Conservation (phyloP, 1,140 invertebrate species). For the Trachelipus rathkii region DNA sequence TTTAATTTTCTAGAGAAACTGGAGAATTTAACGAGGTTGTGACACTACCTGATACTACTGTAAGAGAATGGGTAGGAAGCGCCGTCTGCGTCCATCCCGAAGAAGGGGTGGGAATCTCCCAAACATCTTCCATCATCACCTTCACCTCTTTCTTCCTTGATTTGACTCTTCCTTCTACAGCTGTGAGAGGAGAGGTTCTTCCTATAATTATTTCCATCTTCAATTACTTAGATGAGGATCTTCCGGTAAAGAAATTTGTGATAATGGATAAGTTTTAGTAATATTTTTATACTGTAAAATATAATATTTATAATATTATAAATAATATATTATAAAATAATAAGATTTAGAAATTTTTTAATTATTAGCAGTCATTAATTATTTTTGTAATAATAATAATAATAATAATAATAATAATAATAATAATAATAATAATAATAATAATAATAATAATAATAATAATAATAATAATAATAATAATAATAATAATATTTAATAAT, state of each 20-base stretch:
- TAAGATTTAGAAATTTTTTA: too few species aligned
- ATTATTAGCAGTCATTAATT: too few species aligned
- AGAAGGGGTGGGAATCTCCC: constrained; percentile 63
- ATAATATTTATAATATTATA: too few species aligned
- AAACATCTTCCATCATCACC: constrained; percentile 57
- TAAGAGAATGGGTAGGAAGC: constrained; percentile 68
- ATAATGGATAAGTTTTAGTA: too few species aligned
- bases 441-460: too few species aligned
- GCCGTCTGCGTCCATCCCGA: constrained; percentile 63
- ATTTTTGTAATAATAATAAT: too few species aligned
- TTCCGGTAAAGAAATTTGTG: constrained; percentile 56
- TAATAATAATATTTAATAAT: too few species aligned
- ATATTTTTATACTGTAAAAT: too few species aligned
- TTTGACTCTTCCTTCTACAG: constrained; percentile 64
- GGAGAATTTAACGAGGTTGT: constrained; percentile 47
- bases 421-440: too few species aligned
- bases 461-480: too few species aligned
- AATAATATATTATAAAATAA: too few species aligned
- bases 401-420: too few species aligned
- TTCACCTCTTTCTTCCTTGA: constrained; percentile 71
- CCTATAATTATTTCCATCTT: constrained; percentile 65
- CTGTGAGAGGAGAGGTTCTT: constrained; percentile 65
- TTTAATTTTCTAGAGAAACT: background rate
- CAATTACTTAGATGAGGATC: constrained; percentile 64
- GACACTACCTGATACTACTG: constrained; percentile 65